Base-by-base conservation (phyloP, 2,113 vertebrate genomes). In the Pipra filicauda region DNA sequence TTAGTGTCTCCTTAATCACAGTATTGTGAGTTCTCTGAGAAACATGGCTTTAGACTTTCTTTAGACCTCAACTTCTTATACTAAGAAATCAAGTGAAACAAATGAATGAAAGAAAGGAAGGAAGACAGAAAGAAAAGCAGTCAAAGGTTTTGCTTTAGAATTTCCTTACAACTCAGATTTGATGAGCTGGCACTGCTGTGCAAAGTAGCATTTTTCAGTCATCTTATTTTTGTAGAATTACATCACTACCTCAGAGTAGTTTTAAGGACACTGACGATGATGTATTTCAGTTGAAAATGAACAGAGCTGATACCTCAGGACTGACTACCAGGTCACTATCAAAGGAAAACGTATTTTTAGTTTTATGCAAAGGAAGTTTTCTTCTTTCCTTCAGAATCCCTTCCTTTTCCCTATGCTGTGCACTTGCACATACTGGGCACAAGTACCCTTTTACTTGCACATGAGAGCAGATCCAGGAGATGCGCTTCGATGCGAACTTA, bases 401-500 rank as follows among this genome's bases (percentile, higher is more conserved):
- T 59, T 59, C 44, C 23, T 39, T 59, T 81, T 67, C 7, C 23
- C 14, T 18, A 17, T 12, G 20, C 33, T 39, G 10, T 41, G 44
- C 12, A 39, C n/a, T 57, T 24, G 12, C 33, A 67, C 0, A 0
- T 15, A 64, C 14, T 0, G 0, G 16, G 31, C 22, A 14, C 0
- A 2, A 12, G 10, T 31, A 59, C 27, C 19, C 33, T 59, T 15
- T 41, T 5, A 37, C 0, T 3, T 35, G 55, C 26, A 66, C 46
- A 17, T 0, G 3, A 64, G 6, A 88, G 27, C 15, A 65, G 44
- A 57, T 10, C 5, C 15, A 69, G 22, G 22, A 35, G 10, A 44
- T 27, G 33, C 20, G 31, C 28, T 70, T 20, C 26, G 62, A 67
- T 57, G 83, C 19, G 84, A 89, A 98, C 98, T 78, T 98, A 99